Base-by-base conservation (phyloP, 2,113 vertebrate species). In the Machaerirhynchus nigripectus region DNA sequence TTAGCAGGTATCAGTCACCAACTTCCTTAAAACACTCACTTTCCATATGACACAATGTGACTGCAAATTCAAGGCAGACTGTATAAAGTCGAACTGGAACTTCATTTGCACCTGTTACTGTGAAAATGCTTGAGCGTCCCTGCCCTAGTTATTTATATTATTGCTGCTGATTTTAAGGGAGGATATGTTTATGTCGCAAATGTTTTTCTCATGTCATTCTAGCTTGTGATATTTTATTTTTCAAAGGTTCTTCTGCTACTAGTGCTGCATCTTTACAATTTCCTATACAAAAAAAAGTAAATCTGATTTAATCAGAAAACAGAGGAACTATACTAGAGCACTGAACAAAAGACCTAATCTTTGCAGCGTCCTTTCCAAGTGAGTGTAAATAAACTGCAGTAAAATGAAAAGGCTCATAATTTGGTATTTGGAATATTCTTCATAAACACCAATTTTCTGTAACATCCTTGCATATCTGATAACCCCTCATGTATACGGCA, bases 401-500 rank as follows among this genome's bases (percentile, higher is more conserved):
- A 97, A 97, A 97, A 96, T 96, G 95, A 98, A 98, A 97, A 97
- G 93, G 70, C 95, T 94, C 83, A 37, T 98, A 98, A 98, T 98
- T 98, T 97, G 77, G 84, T 97, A 98, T 98, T 98, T 98, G 97
- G 95, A 97, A 97, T 96, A 97, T 94, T 96, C 95, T 95, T 97
- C 96, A 97, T 98, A 98, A 98, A 98, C 93, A 98, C 81, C 94
- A 97, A 97, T 98, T 98, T 98, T 97, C 97, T 97, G 83, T 94
- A 97, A 97, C 96, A 98, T 96, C 89, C 87, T 95, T 96, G 96
- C 89, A 97, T 97, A 98, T 97, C 95, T 98, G 97, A 98, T 96
- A 98, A 91, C 84, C 97, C 86, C 96, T 98, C 97, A 98, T 98
- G 97, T 98, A 98, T 98, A 98, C 98, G 97, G 98, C 96, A 98